A percentile compares a stretch with the other conserved stretches of the same genome.
phyloP scores from a whole-genome alignment of 1,140 invertebrate genomes.

The Drosophila mayri region DNA sequence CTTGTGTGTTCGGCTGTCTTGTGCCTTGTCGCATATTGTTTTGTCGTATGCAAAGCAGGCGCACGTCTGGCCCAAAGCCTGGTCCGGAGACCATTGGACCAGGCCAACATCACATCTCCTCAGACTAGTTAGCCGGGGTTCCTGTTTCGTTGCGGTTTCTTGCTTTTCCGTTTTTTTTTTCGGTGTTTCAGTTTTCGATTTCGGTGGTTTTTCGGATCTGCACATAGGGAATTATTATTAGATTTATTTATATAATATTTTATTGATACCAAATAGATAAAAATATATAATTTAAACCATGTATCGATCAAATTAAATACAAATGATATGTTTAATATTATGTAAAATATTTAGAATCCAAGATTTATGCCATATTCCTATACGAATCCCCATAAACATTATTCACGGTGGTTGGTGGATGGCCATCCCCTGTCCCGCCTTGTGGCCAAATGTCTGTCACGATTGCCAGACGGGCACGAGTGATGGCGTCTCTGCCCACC shows the following conservation, averaged over 20 bases:
- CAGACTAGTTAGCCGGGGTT: constrained; percentile 71
- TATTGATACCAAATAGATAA: neutral
- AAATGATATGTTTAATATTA: neutral
- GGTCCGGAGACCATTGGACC: constrained; percentile 14
- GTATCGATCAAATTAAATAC: neutral
- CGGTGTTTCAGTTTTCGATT: constrained; percentile 52
- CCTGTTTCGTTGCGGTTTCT: constrained; percentile 60
- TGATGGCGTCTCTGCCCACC: constrained; percentile 31
- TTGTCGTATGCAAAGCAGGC: constrained; percentile 78
- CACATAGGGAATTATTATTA: neutral
- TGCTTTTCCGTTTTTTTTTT: constrained; percentile 49
- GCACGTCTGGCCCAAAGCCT: constrained; percentile 54
- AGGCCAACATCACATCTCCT: constrained; percentile 19
- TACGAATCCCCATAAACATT: neutral
- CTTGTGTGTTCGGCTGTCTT: constrained; percentile 62
- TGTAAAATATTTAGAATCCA: neutral
- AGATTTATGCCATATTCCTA: no score
- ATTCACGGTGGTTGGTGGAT: constrained; percentile 8
- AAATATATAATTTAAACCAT: neutral
- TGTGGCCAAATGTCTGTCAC: constrained; percentile 56
- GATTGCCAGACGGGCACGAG: constrained; percentile 70
- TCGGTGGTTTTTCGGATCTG: constrained; percentile 30
- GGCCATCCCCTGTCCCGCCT: constrained; percentile 18
- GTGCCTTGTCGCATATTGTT: constrained; percentile 62
- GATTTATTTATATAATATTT: neutral